These are phyloP conservation scores for Ornithorhynchus anatinus DNA, from an alignment of 2,113 vertebrate species.

Conservation along the genomic window DNA sequence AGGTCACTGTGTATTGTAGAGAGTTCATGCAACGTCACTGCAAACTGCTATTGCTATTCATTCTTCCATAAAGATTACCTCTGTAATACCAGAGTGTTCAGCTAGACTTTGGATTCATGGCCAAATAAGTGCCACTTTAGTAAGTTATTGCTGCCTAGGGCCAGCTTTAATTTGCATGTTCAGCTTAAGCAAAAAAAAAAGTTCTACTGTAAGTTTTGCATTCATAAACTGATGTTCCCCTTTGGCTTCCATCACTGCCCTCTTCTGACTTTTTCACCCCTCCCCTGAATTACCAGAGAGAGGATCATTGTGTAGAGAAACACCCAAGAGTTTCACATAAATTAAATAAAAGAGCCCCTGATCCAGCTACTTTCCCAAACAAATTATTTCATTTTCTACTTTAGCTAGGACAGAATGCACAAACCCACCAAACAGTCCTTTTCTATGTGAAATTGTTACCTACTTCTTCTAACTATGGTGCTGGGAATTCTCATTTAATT, in stretches of 20 bases:
- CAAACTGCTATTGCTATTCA: conserved; percentile 39
- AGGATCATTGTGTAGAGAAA: conserved; percentile 62
- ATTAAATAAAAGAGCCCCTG: conserved; percentile 64
- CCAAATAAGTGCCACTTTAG: conserved; percentile 62
- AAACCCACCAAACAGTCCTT: neutral
- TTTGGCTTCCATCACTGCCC: conserved; percentile 61
- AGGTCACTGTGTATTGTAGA: neutral
- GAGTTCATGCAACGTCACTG: conserved; percentile 40
- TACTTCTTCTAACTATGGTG: neutral
- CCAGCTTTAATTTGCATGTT: conserved; percentile 58
- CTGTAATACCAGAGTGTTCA: conserved; percentile 53
- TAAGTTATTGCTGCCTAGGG: conserved; percentile 56
- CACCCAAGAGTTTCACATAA: conserved; percentile 57
- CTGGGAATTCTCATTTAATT: conserved; percentile 16
- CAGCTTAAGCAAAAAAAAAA: conserved; percentile 43
- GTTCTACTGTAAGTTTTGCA: conserved; percentile 69
- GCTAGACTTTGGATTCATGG: conserved; percentile 52
- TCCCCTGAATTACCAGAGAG: conserved; percentile 59
- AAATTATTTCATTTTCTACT: no score
- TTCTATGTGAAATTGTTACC: conserved; percentile 18
- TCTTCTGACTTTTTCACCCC: conserved; percentile 66
- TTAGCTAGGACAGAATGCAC: conserved; percentile 7
- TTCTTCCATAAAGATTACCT: conserved; percentile 50
- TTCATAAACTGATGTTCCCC: conserved; percentile 66
- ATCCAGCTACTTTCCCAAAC: conserved; percentile 60